phyloP scores from a whole-genome alignment of 2,113 vertebrate species.

The Opisthocomus hoazin region DNA sequence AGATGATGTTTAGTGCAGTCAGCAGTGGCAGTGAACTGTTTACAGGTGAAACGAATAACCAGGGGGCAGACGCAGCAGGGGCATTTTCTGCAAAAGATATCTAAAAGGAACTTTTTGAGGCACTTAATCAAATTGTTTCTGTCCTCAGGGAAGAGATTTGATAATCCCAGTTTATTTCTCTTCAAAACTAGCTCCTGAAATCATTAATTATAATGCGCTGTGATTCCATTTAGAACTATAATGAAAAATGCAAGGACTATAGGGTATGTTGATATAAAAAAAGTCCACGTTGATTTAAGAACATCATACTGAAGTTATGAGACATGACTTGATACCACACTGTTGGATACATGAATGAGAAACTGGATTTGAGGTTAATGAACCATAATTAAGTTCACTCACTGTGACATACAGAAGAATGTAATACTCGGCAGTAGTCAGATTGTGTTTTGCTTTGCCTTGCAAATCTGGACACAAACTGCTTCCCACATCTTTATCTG shows the following conservation, averaged over 20 bases:
- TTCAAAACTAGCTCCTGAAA: background rate
- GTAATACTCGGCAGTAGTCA: constrained; percentile 8
- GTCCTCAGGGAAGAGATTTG: constrained; percentile 12
- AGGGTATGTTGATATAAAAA: background rate
- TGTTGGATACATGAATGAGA: constrained; percentile 28
- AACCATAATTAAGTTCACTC: constrained; percentile 50
- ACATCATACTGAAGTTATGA: constrained; percentile 29
- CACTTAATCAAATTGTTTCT: background rate
- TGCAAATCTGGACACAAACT: constrained; percentile 29
- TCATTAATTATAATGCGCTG: background rate
- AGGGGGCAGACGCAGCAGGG: constrained; percentile 49
- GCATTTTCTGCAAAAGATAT: constrained; percentile 27
- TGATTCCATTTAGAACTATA: background rate
- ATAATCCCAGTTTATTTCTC: constrained; percentile 1
- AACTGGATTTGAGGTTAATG: constrained; percentile 46
- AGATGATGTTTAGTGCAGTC: constrained; percentile 69
- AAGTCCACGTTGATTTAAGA: constrained; percentile 18
- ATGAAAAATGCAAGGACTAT: background rate
- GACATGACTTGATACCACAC: constrained; percentile 37
- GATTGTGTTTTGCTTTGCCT: constrained; percentile 34
- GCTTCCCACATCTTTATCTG: constrained; percentile 19
- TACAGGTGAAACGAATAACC: constrained; percentile 70
- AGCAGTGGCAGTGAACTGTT: constrained; percentile 66
- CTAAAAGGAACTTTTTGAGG: constrained; percentile 37
- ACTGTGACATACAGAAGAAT: constrained; percentile 53